Conservation (phyloP, 2,888 invertebrate species). For the Nomada fucata region DNA sequence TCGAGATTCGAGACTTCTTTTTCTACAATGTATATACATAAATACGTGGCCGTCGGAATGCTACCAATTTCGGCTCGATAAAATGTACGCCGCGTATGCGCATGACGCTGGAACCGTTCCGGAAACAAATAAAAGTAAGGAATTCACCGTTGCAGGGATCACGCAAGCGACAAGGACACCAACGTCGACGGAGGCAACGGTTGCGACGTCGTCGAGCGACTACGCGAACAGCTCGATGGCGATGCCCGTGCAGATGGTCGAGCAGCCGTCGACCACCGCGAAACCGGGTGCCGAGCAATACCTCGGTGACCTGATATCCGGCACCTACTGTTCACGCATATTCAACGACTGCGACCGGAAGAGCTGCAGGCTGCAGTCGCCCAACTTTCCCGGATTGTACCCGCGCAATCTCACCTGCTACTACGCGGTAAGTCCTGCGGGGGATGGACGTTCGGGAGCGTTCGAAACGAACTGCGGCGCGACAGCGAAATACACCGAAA, state of each 20-base stretch:
- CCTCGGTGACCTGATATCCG: conserved; percentile 94
- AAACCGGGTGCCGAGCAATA: conserved; percentile 87
- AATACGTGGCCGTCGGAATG: neutral
- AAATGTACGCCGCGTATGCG: too few relatives aligned
- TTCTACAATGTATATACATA: neutral
- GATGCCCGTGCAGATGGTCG: conserved; percentile 77
- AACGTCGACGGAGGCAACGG: conserved; percentile 68
- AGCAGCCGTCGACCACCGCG: conserved; percentile 80
- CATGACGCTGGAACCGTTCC: too few relatives aligned
- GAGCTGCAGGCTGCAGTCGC: conserved; percentile 95
- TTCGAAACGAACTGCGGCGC: neutral
- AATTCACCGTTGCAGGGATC: conserved; percentile 66
- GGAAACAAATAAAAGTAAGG: neutral
- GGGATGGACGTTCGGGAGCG: neutral
- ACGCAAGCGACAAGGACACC: conserved; percentile 73
- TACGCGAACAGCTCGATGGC: conserved; percentile 78
- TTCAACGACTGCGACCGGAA: conserved; percentile 96
- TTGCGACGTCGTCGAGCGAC: conserved; percentile 65
- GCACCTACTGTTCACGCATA: conserved; percentile 96
- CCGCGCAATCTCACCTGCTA: conserved; percentile 97
- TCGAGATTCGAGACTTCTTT: neutral
- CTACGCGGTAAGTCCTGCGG: conserved; percentile 89
- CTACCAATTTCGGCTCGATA: too few relatives aligned
- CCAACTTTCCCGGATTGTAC: conserved; percentile 96
- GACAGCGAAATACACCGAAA: conserved; percentile 17